These are phyloP conservation scores for Stomorhina lunata DNA, from an alignment of 2,888 invertebrate genomes.

Conservation along the genomic window DNA sequence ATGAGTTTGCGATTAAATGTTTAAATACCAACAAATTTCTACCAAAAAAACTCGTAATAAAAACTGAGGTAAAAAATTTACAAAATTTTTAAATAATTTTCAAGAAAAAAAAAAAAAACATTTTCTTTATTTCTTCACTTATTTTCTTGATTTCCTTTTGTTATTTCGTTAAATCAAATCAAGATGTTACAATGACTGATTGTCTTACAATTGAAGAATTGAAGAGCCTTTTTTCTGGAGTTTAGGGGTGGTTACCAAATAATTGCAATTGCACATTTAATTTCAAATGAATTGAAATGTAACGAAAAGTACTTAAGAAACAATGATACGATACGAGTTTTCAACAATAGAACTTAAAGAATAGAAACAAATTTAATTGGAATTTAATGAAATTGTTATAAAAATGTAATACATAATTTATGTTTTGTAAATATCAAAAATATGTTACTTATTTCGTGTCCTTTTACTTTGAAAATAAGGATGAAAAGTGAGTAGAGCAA, in stretches of 20 bases:
- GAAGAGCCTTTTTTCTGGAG: slow-evolving; percentile 49
- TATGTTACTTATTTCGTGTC: slow-evolving; percentile 30
- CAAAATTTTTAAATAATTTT: slow-evolving; percentile 15
- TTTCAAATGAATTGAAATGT: slow-evolving; percentile 55
- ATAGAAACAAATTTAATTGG: slow-evolving; percentile 40
- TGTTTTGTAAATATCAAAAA: slow-evolving; percentile 41
- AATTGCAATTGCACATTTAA: slow-evolving; percentile 63
- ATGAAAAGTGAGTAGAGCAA: not conserved
- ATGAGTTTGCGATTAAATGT: slow-evolving; percentile 76
- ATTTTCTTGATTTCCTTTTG: slow-evolving; percentile 5
- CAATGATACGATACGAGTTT: not conserved
- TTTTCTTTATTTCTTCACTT: not conserved
- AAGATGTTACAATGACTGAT: slow-evolving; percentile 64
- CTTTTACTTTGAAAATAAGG: no score
- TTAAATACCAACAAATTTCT: slow-evolving; percentile 30
- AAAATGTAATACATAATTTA: not conserved
- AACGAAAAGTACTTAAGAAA: slow-evolving; percentile 31
- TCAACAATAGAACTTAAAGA: slow-evolving; percentile 35
- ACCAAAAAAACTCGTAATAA: not conserved
- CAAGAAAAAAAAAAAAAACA: not conserved
- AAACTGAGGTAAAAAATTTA: slow-evolving; percentile 42
- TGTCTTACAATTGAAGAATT: slow-evolving; percentile 54
- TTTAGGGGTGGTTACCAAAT: slow-evolving; percentile 60
- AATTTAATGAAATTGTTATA: slow-evolving; percentile 30
- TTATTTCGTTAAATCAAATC: slow-evolving; percentile 34